Conservation (phyloP, 2,888 invertebrate species). For the Drosophila neonasuta region DNA sequence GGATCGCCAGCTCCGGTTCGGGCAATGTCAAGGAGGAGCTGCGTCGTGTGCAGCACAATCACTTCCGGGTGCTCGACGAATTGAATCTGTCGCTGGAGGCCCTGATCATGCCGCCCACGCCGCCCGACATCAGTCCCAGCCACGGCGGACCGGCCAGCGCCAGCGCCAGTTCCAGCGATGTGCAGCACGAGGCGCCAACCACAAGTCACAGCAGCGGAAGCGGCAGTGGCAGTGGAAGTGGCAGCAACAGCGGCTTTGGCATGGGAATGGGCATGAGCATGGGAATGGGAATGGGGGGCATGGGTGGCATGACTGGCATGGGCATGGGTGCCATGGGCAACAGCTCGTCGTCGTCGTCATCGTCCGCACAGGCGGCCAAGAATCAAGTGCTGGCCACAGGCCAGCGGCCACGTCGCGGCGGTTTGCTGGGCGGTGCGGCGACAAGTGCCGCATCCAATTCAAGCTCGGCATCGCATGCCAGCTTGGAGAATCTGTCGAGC, state of each 20-base stretch:
- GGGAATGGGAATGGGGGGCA: constrained; percentile 6
- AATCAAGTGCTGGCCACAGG: constrained; percentile 31
- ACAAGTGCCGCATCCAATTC: constrained; percentile 70
- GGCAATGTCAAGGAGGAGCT: constrained; percentile 92
- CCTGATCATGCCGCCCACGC: constrained; percentile 91
- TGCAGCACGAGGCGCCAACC: constrained; percentile 83
- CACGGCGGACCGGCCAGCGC: constrained; percentile 70
- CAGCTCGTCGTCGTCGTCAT: constrained; percentile 25
- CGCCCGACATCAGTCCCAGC: constrained; percentile 83
- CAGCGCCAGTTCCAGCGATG: constrained; percentile 70
- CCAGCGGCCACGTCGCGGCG: constrained; percentile 74
- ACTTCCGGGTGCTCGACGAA: constrained; percentile 92
- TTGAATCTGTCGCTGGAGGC: constrained; percentile 94
- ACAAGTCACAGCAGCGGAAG: constrained; percentile 34
- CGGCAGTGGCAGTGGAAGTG: constrained; percentile 15
- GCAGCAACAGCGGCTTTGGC: not conserved
- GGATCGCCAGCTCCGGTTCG: constrained; percentile 86
- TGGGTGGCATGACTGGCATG: constrained; percentile 3
- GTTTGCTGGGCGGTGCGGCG: constrained; percentile 76
- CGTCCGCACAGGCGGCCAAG: constrained; percentile 40
- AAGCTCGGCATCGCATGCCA: constrained; percentile 78
- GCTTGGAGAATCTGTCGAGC: constrained; percentile 81
- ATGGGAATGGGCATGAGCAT: constrained; percentile 12
- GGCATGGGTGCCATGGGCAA: constrained; percentile 2
- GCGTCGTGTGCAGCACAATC: constrained; percentile 91